phyloP scores from a whole-genome alignment of 2,888 invertebrate species.

The Venustoraphidia nigricollis region DNA sequence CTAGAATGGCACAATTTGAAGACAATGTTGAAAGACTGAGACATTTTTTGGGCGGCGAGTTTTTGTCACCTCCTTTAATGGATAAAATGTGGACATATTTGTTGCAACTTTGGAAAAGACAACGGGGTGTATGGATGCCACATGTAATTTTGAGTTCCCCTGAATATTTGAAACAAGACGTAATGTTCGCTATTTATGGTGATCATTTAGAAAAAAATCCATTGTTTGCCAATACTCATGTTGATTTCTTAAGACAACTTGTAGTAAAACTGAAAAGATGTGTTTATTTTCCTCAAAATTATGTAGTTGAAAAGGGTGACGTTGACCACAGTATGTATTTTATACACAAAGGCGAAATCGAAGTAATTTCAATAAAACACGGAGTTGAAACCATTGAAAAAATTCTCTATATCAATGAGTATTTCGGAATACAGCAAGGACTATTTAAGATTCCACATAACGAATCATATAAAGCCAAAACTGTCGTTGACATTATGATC shows the following conservation, averaged over 20 bases:
- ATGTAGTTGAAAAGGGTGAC: conserved; percentile 34
- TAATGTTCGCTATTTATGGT: conserved; percentile 34
- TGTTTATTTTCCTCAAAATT: conserved; percentile 35
- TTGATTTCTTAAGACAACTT: conserved; percentile 33
- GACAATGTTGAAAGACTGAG: conserved; percentile 7
- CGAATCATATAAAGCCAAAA: conserved; percentile 13
- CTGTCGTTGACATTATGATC: conserved; percentile 12
- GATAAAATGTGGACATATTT: conserved; percentile 38
- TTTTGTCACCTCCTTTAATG: conserved; percentile 20
- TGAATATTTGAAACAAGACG: conserved; percentile 20
- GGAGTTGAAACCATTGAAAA: background rate
- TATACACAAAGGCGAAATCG: conserved; percentile 35
- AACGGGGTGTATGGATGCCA: conserved; percentile 33
- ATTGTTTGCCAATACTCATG: conserved; percentile 31
- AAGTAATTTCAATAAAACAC: conserved; percentile 9
- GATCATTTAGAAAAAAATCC: conserved; percentile 31
- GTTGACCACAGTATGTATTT: conserved; percentile 37
- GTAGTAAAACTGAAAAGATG: conserved; percentile 33
- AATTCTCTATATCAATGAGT: conserved; percentile 2
- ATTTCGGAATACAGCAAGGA: conserved; percentile 16
- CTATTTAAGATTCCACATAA: conserved; percentile 11
- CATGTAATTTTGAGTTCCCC: conserved; percentile 12
- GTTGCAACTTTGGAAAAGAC: conserved; percentile 32
- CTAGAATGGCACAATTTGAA: conserved; percentile 9
- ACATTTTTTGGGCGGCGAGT: conserved; percentile 9